phyloP scores from a whole-genome alignment of 2,888 invertebrate genomes.

The Syrista parreyssii region DNA sequence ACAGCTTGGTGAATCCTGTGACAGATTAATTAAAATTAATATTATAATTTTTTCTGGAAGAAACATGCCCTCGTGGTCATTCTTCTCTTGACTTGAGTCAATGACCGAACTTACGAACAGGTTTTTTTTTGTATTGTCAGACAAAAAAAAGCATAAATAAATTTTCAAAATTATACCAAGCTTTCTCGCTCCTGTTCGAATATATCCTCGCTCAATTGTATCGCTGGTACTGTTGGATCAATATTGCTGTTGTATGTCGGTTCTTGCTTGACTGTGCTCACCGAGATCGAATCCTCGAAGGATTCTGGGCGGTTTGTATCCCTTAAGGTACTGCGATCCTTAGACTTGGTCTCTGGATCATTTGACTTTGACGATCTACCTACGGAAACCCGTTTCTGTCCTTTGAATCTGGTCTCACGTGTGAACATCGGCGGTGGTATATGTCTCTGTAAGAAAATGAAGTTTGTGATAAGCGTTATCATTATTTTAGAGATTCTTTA shows the following conservation, averaged over 20 bases:
- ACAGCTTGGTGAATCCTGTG: slow-evolving; percentile 37
- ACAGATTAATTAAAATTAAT: neutral
- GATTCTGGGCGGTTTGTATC: slow-evolving; percentile 27
- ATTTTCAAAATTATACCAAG: neutral
- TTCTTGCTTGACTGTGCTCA: slow-evolving; percentile 38
- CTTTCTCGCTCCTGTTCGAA: slow-evolving; percentile 31
- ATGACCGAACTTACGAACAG: neutral
- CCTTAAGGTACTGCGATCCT: slow-evolving; percentile 28
- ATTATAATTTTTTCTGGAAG: neutral
- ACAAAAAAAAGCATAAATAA: neutral
- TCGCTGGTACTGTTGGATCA: slow-evolving; percentile 53
- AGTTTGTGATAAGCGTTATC: neutral
- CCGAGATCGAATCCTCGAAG: slow-evolving; percentile 25
- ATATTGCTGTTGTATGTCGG: slow-evolving; percentile 41
- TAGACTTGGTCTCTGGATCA: slow-evolving; percentile 18
- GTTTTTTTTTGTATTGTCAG: neutral
- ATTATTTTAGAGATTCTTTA: neutral
- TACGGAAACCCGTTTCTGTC: slow-evolving; percentile 66
- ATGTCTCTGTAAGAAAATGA: slow-evolving; percentile 38
- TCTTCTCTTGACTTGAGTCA: neutral
- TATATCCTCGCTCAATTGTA: slow-evolving; percentile 50
- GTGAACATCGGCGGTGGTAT: slow-evolving; percentile 59
- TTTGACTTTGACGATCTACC: slow-evolving; percentile 48
- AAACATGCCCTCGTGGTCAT: neutral
- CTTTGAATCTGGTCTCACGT: slow-evolving; percentile 66